A percentile compares a stretch with the other conserved stretches of the same genome.
Evolutionary conservation across 2,113 vertebrate genomes (phyloP).

Genomic region (Poeciliopsis turrubarensis): DNA sequence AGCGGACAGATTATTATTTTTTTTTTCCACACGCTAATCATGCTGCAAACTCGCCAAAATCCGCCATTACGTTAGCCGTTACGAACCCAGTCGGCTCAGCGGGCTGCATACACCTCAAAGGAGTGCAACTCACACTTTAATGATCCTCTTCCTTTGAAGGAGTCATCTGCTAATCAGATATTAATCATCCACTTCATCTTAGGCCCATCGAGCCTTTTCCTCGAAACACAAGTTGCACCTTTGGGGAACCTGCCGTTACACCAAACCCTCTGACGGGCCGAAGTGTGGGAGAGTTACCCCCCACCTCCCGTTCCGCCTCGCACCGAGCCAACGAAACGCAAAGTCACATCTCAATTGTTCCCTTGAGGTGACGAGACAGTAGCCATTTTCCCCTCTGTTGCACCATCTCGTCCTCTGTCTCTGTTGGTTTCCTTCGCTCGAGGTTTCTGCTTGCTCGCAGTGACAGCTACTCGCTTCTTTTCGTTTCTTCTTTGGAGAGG

Average conservation of each 20-base stretch:
- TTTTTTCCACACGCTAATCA: conserved; percentile 25
- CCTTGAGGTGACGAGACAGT: conserved; percentile 23
- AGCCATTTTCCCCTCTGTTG: conserved; percentile 12
- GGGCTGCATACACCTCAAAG: conserved; percentile 4
- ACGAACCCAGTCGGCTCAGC: conserved; percentile 25
- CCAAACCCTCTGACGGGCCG: conserved; percentile 28
- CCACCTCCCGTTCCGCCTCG: conserved; percentile 30
- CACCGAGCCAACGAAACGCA: conserved; percentile 19
- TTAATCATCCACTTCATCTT: conserved; percentile 33
- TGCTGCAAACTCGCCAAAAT: conserved; percentile 22
- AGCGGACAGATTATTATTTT: conserved; percentile 14
- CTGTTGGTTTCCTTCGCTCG: conserved; percentile 40
- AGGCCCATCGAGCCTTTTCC: conserved; percentile 24
- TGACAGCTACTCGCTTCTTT: conserved; percentile 30
- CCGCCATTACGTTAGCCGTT: conserved; percentile 9
- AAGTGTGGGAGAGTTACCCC: conserved; percentile 19
- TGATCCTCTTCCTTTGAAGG: conserved; percentile 20
- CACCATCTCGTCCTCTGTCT: conserved; percentile 15
- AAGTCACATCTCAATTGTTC: conserved; percentile 29
- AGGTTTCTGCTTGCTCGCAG: conserved; percentile 32
- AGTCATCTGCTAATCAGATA: conserved; percentile 39
- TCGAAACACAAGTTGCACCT: conserved; percentile 11
- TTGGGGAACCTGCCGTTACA: conserved; percentile 23
- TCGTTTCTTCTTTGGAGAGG: neutral
- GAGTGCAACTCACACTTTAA: conserved; percentile 1